Base-by-base conservation (phyloP, 2,888 invertebrate species). In the Monopis laevigella region DNA sequence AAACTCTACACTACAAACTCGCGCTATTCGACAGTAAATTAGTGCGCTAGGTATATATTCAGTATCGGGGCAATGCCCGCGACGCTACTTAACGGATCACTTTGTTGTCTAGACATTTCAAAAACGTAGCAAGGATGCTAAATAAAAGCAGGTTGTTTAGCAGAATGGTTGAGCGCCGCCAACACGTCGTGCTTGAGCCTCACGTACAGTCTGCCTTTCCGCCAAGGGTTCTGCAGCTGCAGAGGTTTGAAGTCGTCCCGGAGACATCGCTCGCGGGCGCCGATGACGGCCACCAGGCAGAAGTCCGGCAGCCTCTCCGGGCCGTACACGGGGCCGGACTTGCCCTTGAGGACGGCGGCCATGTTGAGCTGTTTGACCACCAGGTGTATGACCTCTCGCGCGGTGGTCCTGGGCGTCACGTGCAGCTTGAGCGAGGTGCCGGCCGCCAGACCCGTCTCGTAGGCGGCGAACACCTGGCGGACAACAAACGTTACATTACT, bases 381-480 rank as follows among this genome's bases (percentile, higher is more conserved):
- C 46, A 98, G 83, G 70, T 96, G 93, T 46, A 98, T 93, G 41
- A 98, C 96, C 73, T 98, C 98, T 11, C 95, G 84, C 0, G 97
- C 94, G 0, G 96, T 93, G 1, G 98, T 98, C 51, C 91, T 86
- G 1, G 92, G 90, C 0, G 95, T 96, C 1, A 98, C 94, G 65
- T 96, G 96, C 2, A 98, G 80, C 56, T 96, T 95, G 24, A 98
- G 86, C 53, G 96, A 95, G 0, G 96, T 96, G 4, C 96, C 97
- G 46, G 88, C 88, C 1, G 96, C 93, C 50, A 98, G 75, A 6
- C 98, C 98, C 0, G 96, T 96, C 51, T 97, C 93, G 66, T 98
- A 98, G 0, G 98, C 97, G 4, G 97, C 96, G 61, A 91, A 97
- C 5, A 98, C 96, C 83, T 97, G 87, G n/a, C n/a, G n/a, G n/a